Evolutionary conservation across 2,797 vertebrate genomes (phyloP).

Genomic region (Oreortyx pictus): DNA sequence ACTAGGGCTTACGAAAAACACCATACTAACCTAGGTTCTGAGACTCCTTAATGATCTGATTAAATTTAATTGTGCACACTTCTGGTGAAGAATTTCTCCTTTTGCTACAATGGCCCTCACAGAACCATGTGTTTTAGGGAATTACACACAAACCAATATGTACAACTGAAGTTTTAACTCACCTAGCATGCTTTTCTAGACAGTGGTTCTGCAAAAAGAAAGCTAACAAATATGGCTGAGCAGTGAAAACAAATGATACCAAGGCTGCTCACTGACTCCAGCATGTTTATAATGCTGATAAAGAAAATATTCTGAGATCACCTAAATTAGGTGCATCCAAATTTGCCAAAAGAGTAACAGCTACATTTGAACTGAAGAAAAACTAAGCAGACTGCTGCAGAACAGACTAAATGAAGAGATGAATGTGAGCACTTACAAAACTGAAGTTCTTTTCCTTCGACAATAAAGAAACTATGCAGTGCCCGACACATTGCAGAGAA

Average conservation of each 20-base stretch:
- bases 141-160: neutral
- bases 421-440: neutral
- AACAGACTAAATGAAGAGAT: neutral
- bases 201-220: neutral
- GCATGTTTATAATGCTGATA: neutral
- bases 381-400: neutral
- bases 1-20: constrained; percentile 14
- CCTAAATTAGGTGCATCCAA: neutral
- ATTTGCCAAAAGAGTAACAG: neutral
- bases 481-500: neutral
- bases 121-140: neutral
- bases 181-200: neutral
- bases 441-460: neutral
- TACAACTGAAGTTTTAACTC: neutral
- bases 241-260: neutral
- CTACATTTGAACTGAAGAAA: neutral
- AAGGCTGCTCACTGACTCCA: neutral
- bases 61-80: neutral
- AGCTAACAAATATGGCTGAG: neutral
- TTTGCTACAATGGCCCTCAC: neutral
- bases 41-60: neutral
- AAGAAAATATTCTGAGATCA: neutral
- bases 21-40: neutral
- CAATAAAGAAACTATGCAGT: neutral
- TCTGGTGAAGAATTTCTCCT: neutral